Base-by-base conservation (phyloP, 2,797 vertebrate genomes). In the Heterohyrax brucei region DNA sequence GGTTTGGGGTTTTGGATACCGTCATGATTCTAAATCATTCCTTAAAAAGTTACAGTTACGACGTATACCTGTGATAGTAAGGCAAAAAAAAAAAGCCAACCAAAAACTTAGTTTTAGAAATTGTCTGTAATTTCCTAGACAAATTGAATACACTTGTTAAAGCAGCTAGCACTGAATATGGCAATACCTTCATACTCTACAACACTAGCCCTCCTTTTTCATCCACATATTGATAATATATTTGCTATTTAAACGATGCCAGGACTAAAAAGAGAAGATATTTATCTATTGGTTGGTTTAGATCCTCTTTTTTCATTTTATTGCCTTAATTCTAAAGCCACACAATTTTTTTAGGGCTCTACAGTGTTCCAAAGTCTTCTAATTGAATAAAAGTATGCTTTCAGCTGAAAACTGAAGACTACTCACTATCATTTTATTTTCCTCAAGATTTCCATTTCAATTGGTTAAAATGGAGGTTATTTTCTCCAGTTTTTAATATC, bases 381-480 rank as follows among this genome's bases (percentile, higher is more conserved):
- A 62, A 64, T 0, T 64, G 64, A 88, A 70, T 50, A 22, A 46
- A 79, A 72, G 44, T 24, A 53, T 24, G 83, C 28, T 88, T 78
- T 21, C 16, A 78, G 44, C 21, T 83, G 39, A 59, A 95, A 92
- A 95, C 24, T 19, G 4, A 28, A 10, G 22, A 39, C 44, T 95
- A 46, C 48, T 91, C 33, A 30, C 48, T 22, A 56, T 79, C 13
- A 53, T 76, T 84, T 83, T 84, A 84, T 72, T 64, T 66, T 91
- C 18, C 56, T 86, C 28, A 53, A 44, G 22, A 81, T 56, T 87
- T 86, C 46, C 76, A 86, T 33, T 79, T 70, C 22, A 6, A 33
- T 39, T 79, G 64, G 64, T 56, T 84, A 73, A 88, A 94, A 85
- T 73, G 30, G 13, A 85, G 16, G 48, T 59, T 30, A 72, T 64